Conservation (phyloP, 2,113 vertebrate species). For the Melanocharis versteri region DNA sequence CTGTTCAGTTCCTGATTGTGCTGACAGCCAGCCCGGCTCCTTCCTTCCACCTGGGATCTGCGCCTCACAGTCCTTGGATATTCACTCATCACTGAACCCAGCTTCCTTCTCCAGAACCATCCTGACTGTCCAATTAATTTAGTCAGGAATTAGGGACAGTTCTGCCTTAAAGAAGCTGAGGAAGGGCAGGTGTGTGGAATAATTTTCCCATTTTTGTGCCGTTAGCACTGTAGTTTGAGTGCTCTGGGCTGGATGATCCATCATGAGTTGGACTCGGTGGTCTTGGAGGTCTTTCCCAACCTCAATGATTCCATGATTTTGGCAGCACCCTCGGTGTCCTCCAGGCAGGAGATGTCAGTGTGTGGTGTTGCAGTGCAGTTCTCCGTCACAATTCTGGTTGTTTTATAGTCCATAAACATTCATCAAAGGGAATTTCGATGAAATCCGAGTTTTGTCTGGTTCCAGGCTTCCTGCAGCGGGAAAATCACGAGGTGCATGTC, state of each 20-base stretch:
- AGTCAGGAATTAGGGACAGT: background rate
- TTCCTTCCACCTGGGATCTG: background rate
- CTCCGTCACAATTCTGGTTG: accelerated
- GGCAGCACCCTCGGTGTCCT: background rate
- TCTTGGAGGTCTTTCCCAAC: background rate
- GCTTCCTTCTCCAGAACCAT: background rate
- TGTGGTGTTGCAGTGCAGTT: background rate
- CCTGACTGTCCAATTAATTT: background rate
- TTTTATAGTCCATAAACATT: background rate
- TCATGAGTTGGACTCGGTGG: background rate
- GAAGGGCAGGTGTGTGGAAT: too few species aligned
- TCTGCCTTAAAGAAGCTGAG: background rate
- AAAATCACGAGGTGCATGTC: background rate
- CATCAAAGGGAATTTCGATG: background rate
- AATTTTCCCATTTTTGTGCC: background rate
- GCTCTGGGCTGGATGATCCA: background rate
- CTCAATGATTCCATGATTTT: background rate
- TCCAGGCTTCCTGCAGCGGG: accelerated
- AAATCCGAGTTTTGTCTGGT: background rate
- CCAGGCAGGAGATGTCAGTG: background rate
- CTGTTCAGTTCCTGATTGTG: background rate
- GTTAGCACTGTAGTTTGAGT: accelerated
- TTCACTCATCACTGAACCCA: background rate
- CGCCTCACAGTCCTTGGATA: background rate
- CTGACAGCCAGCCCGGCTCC: background rate